Conservation (phyloP, 2,888 invertebrate genomes). For the Epiblema foenella region DNA sequence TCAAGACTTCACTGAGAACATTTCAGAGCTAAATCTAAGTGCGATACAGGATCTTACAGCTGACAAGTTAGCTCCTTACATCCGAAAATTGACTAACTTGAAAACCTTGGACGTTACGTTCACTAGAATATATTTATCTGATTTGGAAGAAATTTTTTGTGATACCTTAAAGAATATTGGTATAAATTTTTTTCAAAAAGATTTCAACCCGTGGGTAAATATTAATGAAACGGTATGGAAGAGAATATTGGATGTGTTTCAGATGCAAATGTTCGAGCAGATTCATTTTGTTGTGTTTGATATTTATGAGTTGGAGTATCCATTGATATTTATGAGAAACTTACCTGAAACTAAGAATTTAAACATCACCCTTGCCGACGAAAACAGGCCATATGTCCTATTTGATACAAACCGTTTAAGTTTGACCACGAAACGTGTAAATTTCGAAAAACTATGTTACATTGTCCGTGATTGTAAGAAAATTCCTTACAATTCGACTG, state of each 20-base stretch:
- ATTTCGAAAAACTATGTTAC: conserved; percentile 51
- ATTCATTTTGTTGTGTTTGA: conserved; percentile 59
- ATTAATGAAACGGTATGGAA: conserved; percentile 47
- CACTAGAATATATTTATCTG: conserved; percentile 55
- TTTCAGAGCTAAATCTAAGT: conserved; percentile 55
- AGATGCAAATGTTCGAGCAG: conserved; percentile 49
- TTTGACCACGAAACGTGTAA: conserved; percentile 19
- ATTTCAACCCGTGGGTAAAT: conserved; percentile 31
- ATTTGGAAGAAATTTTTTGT: conserved; percentile 55
- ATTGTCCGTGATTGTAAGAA: conserved; percentile 55
- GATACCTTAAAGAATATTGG: conserved; percentile 53
- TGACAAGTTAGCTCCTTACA: conserved; percentile 49
- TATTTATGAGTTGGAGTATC: conserved; percentile 51
- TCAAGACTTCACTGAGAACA: conserved; percentile 49
- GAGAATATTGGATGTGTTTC: conserved; percentile 51
- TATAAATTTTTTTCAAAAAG: conserved; percentile 55
- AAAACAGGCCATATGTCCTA: too few relatives aligned
- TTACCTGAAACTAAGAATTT: conserved; percentile 51
- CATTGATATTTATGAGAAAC: conserved; percentile 53
- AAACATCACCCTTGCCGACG: conserved; percentile 56
- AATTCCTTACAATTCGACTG: conserved; percentile 39
- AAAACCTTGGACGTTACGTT: conserved; percentile 57
- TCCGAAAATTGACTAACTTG: conserved; percentile 50
- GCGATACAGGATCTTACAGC: conserved; percentile 55
- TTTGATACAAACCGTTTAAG: too few relatives aligned